Conservation (phyloP, 2,888 invertebrate species). For the Himalopsyche kuldschensis region DNA sequence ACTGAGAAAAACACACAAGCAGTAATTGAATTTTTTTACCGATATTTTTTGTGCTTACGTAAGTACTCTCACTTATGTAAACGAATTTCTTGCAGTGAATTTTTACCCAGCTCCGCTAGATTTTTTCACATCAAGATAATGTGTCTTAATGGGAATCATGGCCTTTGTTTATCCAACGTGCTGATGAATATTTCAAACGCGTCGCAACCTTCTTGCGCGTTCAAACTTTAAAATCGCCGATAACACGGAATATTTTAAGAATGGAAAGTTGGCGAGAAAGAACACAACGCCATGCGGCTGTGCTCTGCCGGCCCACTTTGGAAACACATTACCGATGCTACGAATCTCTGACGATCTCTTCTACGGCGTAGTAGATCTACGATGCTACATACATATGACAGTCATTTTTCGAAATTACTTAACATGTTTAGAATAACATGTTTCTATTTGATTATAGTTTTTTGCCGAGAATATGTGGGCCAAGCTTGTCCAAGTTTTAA, state of each 20-base stretch:
- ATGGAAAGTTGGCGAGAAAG: background rate
- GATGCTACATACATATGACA: background rate
- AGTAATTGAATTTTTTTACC: no score
- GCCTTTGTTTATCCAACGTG: background rate
- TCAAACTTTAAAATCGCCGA: background rate
- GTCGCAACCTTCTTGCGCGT: background rate
- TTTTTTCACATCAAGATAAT: background rate
- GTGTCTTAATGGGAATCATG: background rate
- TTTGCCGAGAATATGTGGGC: no score
- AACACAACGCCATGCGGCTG: background rate
- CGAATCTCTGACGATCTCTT: background rate
- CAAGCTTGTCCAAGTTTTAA: no score
- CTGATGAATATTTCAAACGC: background rate
- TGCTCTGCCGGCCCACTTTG: background rate
- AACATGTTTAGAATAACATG: no score
- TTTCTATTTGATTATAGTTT: no score
- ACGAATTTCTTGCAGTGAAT: background rate
- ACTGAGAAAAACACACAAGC: no score
- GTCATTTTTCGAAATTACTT: no score
- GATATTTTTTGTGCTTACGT: no score
- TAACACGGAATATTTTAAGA: background rate
- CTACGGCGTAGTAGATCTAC: background rate
- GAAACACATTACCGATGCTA: background rate
- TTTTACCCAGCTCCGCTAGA: background rate
- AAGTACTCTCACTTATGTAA: no score